Evolutionary conservation across 2,113 vertebrate species (phyloP).

Genomic region (Kryptolebias marmoratus): DNA sequence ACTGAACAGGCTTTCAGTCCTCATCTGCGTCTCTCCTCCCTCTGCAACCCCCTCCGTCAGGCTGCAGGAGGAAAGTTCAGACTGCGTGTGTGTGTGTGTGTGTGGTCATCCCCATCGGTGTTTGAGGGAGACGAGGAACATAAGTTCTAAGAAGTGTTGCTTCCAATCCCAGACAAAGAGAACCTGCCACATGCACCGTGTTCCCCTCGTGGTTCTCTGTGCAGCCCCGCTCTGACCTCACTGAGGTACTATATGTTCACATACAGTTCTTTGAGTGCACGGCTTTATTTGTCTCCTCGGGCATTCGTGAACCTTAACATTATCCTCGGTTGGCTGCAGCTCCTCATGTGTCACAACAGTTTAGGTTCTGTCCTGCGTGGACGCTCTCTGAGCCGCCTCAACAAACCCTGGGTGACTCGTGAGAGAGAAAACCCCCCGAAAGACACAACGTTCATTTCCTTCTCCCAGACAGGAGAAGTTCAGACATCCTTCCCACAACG

Average conservation of each 20-base stretch:
- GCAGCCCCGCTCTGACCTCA: conserved; percentile 6
- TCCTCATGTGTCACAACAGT: conserved; percentile 73
- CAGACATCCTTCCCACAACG: conserved; percentile 11
- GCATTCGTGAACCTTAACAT: conserved; percentile 67
- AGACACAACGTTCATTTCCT: conserved; percentile 26
- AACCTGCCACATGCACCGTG: background rate
- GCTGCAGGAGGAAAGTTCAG: conserved; percentile 32
- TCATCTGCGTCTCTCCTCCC: conserved; percentile 47
- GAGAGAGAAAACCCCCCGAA: conserved; percentile 18
- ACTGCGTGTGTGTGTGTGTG: conserved; percentile 47
- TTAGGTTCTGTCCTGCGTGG: conserved; percentile 58
- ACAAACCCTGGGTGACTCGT: conserved; percentile 43
- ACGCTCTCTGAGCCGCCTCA: conserved; percentile 30
- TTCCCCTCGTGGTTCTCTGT: background rate
- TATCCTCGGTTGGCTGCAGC: conserved; percentile 63
- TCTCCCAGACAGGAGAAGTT: conserved; percentile 32
- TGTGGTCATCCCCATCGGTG: conserved; percentile 33
- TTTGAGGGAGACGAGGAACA: background rate
- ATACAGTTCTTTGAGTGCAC: conserved; percentile 37
- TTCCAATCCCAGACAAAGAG: background rate
- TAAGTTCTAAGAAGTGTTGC: conserved; percentile 10
- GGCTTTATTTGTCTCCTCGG: conserved; percentile 49
- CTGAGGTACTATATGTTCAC: conserved; percentile 16
- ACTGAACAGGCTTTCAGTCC: conserved; percentile 46
- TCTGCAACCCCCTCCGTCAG: conserved; percentile 10